A percentile compares a stretch with the other conserved stretches of the same genome.
Evolutionary conservation across 2,113 vertebrate species (phyloP).

Genomic region (Ceyx melanurus): DNA sequence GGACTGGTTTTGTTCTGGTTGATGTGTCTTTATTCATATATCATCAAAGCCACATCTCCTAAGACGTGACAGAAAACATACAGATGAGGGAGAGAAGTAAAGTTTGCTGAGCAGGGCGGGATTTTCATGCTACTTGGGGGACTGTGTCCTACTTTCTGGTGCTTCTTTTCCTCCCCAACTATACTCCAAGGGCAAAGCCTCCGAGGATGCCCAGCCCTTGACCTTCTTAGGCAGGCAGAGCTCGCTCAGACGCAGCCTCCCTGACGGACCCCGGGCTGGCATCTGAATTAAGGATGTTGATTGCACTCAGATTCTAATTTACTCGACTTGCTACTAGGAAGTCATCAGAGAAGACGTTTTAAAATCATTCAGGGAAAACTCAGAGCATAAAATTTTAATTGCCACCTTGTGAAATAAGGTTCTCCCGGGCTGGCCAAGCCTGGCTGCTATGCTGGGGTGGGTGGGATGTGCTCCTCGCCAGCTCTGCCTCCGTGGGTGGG

Average conservation of each 20-base stretch:
- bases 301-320: constrained; percentile 56
- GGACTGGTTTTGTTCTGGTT: background rate
- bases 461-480: background rate
- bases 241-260: background rate
- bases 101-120: constrained; percentile 30
- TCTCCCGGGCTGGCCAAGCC: background rate
- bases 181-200: constrained; percentile 38
- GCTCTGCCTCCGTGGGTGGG: background rate
- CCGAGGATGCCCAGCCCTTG: background rate
- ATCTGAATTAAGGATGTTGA: constrained; percentile 48
- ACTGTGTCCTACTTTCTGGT: constrained; percentile 51
- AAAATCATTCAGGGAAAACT: constrained; percentile 65
- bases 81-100: background rate
- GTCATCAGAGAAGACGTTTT: constrained; percentile 46
- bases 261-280: background rate
- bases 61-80: constrained; percentile 23
- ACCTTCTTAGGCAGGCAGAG: constrained; percentile 40
- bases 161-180: constrained; percentile 1
- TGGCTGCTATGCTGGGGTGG: background rate
- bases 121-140: background rate
- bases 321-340: constrained; percentile 43
- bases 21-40: constrained; percentile 21
- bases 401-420: constrained; percentile 32
- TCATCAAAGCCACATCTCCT: constrained; percentile 2
- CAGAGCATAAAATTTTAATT: constrained; percentile 70